Evolutionary conservation across 2,888 invertebrate species (phyloP).

Genomic region (Drosophila hamatofila): DNA sequence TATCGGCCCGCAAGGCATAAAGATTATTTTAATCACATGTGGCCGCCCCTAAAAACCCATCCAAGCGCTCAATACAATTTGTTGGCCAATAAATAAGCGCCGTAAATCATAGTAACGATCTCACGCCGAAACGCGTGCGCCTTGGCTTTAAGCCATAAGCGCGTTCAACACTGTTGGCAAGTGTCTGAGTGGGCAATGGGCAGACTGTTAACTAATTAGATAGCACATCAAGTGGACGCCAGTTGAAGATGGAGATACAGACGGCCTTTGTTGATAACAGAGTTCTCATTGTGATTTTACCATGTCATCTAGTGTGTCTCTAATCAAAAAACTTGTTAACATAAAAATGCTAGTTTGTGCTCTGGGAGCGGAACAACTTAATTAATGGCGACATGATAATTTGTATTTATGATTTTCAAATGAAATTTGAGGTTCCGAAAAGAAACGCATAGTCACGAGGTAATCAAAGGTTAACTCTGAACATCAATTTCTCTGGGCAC

Average conservation of each 20-base stretch:
- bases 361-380: background rate
- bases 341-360: background rate
- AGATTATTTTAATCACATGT: conserved; percentile 62
- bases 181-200: background rate
- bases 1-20: conserved; percentile 49
- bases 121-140: conserved; percentile 9
- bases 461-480: background rate
- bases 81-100: conserved; percentile 17
- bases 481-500: background rate
- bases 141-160: background rate
- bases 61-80: conserved; percentile 10
- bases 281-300: background rate
- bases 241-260: conserved; percentile 19
- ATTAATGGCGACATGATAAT: background rate
- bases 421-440: background rate
- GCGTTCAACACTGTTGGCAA: conserved; percentile 23
- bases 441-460: background rate
- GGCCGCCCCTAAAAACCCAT: background rate
- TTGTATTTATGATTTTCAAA: background rate
- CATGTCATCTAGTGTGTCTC: background rate
- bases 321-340: background rate
- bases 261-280: conserved; percentile 18
- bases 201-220: conserved; percentile 12
- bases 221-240: conserved; percentile 18
- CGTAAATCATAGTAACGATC: conserved; percentile 40